Conservation (phyloP, 2,113 vertebrate species). For the Barbus barbus region DNA sequence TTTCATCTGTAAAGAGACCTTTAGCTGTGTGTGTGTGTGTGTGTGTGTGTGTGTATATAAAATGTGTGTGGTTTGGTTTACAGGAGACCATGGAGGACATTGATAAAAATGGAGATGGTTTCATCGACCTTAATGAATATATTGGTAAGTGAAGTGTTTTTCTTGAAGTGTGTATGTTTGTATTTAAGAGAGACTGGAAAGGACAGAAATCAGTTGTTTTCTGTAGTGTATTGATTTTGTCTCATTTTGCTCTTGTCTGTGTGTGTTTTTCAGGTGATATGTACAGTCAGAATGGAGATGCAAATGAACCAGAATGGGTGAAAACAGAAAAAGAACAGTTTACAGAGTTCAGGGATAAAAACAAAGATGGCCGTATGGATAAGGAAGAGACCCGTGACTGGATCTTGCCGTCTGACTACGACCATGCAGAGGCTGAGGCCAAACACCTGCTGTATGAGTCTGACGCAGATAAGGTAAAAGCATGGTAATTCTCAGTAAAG, state of each 20-base stretch:
- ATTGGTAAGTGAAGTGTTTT: constrained; percentile 81
- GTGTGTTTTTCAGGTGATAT: constrained; percentile 84
- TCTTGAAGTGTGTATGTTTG: constrained; percentile 81
- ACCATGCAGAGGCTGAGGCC: constrained; percentile 94
- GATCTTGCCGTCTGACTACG: constrained; percentile 95
- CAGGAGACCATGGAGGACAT: constrained; percentile 99
- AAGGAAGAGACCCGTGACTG: constrained; percentile 94
- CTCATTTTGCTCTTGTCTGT: neutral
- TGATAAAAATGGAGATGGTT: constrained; percentile 95
- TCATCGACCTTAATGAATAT: constrained; percentile 96
- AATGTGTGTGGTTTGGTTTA: neutral
- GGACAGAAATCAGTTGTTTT: neutral
- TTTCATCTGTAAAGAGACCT: too few relatives aligned
- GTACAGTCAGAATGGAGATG: constrained; percentile 90
- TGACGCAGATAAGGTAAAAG: constrained; percentile 86
- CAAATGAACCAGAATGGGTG: constrained; percentile 93
- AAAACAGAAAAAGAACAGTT: constrained; percentile 94
- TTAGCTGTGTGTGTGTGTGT: too few relatives aligned
- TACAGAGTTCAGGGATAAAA: constrained; percentile 93
- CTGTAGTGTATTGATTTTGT: neutral
- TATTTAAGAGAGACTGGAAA: neutral
- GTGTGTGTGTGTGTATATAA: neutral
- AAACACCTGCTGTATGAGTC: constrained; percentile 95
- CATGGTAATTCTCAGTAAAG: neutral
- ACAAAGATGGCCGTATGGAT: constrained; percentile 95